Base-by-base conservation (phyloP, 2,888 invertebrate species). In the Brachypalpus laphriformis region DNA sequence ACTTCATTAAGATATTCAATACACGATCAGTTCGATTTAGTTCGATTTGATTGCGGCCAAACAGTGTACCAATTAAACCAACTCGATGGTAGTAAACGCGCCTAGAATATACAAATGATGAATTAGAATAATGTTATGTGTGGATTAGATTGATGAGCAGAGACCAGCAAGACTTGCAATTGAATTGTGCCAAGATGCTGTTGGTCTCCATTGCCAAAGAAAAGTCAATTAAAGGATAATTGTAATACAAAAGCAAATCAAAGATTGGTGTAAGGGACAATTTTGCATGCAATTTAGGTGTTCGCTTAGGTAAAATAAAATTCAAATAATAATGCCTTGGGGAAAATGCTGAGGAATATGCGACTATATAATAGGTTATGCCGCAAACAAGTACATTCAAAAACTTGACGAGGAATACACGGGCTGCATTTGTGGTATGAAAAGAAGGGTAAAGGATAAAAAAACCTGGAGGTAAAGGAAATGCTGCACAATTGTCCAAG, bases 61-160 rank as follows among this genome's bases (percentile, higher is more conserved):
- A 89, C 91, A 87, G 91, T 89, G 70, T 89, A 89, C 89, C 90
- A 90, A 90, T 90, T 89, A 88, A 91, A 91, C 89, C 89, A 91
- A 88, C 87, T 89, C 88, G 88, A 88, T 87, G 91, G 91, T 63
- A 89, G 82, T 83, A 88, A 88, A 87, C 88, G 87, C 88, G 88
- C 88, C 91, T 91, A 91, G 87, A 91, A 91, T 88, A 87, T 88
- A 80, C 51, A 88, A 88, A 88, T 88, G 77, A 51, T 63, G 71
- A 56, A 81, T 85, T 85, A 85, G 81, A 85, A 66, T 71, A 45
- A 42, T 65, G 45, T 28, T 20, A 20, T 22, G 56, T 56, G 40
- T 31, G 45, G 9, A 40, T 31, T 37, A 51, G 51, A 59, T 42
- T 42, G 37, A 54, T 72, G 28, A 28, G 22, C 28, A 9, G 49